Evolutionary conservation across 2,113 vertebrate species (phyloP), one percentile per base, ranked within the genome.

Genomic region (Barnardius zonarius): DNA sequence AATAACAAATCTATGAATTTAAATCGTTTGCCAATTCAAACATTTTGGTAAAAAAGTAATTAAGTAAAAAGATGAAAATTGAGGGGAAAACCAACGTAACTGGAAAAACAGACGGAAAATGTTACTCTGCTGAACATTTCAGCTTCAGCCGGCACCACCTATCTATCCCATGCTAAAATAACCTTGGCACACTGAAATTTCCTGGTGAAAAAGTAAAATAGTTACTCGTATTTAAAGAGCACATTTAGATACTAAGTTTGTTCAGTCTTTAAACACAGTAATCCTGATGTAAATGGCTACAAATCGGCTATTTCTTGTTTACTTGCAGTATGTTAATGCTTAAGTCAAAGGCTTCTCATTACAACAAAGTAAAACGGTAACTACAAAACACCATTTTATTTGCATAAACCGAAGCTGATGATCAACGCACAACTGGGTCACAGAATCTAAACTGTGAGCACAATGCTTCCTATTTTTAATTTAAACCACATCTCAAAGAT

Each of bases 181-280:
- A 96, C 83, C 75, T 96, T 83, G 95, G 41, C 61, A 61, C 17
- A 44, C 37, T 88, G 81, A 93, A 59, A 89, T 93, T 96, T 97
- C 80, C 83, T 95, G 70, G 30, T 91, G 72, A 41, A 49, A n/a
- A 94, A 96, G 61, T 30, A 87, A 89, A 86, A 88, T 37, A 66
- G 54, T 74, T 52, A 44, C 44, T 52, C 48, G 62, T 82, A 52
- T 14, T 81, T 54, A 49, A 83, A 39, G 11, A 84, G 7, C 73
- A 85, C 27, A 28, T 68, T 93, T 37, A 92, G 79, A 78, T 75
- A 37, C 9, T 57, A 62, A 37, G 17, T 35, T 75, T 80, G n/a
- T 52, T 86, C 64, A 62, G 74, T 61, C 44, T 92, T 90, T 85
- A 74, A 95, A 93, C 27, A 68, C 30, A 39, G 17, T 43, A 90